phyloP scores from a whole-genome alignment of 1,140 invertebrate genomes.

The Brachionus plicatilis region DNA sequence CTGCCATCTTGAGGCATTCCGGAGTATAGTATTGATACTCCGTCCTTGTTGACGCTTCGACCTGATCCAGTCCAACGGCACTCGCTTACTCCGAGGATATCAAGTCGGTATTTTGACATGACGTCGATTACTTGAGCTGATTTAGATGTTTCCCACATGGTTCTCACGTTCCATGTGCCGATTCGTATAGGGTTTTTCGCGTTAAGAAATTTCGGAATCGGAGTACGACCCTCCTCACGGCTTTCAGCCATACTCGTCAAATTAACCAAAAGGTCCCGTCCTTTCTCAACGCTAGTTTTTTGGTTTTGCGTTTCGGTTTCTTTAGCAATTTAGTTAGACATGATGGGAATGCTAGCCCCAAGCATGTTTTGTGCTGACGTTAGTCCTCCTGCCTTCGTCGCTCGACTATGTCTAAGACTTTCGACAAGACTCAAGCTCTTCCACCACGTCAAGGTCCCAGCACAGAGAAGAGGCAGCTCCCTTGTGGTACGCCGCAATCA shows the following conservation, averaged over 20 bases:
- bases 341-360: too few species aligned
- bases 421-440: too few species aligned
- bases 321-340: slow-evolving; percentile 51
- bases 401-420: too few species aligned
- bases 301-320: background rate
- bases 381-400: too few species aligned
- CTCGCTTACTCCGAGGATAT: too few species aligned
- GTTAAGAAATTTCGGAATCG: background rate
- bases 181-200: background rate
- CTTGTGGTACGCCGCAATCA: too few species aligned
- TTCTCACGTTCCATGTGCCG: background rate
- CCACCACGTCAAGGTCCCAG: too few species aligned
- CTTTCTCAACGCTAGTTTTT: background rate
- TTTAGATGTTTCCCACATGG: background rate
- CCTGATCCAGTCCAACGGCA: too few species aligned
- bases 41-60: too few species aligned
- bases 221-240: background rate
- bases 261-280: background rate
- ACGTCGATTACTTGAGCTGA: background rate
- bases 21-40: too few species aligned
- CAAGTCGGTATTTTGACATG: background rate
- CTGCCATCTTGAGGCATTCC: too few species aligned
- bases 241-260: background rate
- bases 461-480: background rate
- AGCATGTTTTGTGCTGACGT: too few species aligned